Evolutionary conservation across 2,113 vertebrate species (phyloP).

Genomic region (Kobus ellipsiprymnus): DNA sequence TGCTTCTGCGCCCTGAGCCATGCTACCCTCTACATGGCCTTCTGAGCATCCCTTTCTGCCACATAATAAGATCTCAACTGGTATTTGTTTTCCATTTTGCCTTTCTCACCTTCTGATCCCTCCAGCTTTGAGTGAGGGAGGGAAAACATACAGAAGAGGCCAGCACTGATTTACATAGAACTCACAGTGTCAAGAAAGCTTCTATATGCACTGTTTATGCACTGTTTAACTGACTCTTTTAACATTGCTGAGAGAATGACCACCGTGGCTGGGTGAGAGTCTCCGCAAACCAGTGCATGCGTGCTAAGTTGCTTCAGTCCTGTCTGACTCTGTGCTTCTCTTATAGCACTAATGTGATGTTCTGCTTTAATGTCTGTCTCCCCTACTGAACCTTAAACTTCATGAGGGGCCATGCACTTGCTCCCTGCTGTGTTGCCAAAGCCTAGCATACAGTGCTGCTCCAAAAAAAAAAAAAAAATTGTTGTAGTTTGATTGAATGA

Average conservation of each 20-base stretch:
- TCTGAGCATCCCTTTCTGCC: not conserved
- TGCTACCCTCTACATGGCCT: not conserved
- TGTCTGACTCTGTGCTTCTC: not conserved
- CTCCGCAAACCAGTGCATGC: rapidly evolving
- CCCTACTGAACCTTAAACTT: not conserved
- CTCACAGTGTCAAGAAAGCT: not conserved
- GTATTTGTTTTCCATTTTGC: not conserved
- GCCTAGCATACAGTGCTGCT: not conserved
- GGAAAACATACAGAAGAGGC: not conserved
- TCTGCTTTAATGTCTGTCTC: not conserved
- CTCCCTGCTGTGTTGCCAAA: not conserved
- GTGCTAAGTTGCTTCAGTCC: rapidly evolving
- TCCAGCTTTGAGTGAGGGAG: not conserved
- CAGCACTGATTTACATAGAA: not conserved
- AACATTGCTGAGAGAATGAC: not conserved
- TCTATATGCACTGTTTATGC: not conserved
- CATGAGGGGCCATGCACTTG: not conserved
- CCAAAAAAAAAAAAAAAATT: not conserved
- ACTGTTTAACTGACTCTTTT: not conserved
- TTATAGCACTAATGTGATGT: not conserved
- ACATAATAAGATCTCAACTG: not conserved
- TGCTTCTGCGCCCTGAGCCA: not conserved
- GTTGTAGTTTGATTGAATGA: not conserved
- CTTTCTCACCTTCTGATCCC: not conserved
- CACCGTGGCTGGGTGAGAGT: not conserved